phyloP scores from a whole-genome alignment of 2,113 vertebrate species.

The Sturnira hondurensis region DNA sequence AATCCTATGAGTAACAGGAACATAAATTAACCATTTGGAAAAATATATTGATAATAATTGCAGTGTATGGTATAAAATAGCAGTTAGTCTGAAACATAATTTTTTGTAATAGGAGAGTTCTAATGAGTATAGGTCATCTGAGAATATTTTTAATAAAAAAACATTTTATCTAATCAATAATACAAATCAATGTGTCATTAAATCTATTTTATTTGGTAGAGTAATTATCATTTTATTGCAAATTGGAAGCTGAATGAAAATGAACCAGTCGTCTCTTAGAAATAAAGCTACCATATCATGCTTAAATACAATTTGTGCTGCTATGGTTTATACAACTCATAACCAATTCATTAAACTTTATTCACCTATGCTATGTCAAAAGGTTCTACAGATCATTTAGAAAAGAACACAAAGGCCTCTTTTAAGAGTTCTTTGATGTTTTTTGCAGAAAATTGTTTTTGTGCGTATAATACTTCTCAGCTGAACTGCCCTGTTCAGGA shows the following conservation, averaged over 20 bases:
- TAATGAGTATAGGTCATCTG: not conserved
- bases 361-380: not conserved
- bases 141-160: conserved; percentile 12
- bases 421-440: not conserved
- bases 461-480: not conserved
- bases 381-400: not conserved
- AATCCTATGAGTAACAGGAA: not conserved
- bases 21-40: not conserved
- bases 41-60: not conserved
- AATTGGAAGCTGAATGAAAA: conserved; percentile 19
- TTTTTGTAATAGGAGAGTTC: not conserved
- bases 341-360: not conserved
- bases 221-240: not conserved
- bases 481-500: not conserved
- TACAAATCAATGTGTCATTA: not conserved
- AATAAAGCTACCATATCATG: not conserved
- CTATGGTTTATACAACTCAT: not conserved
- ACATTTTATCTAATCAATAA: not conserved
- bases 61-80: not conserved
- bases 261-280: not conserved
- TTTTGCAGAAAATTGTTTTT: not conserved
- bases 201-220: not conserved
- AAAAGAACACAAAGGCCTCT: not conserved
- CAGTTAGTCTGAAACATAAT: not conserved
- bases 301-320: not conserved